Conservation (phyloP, 2,888 invertebrate species). For the Ernsta delagoae region DNA sequence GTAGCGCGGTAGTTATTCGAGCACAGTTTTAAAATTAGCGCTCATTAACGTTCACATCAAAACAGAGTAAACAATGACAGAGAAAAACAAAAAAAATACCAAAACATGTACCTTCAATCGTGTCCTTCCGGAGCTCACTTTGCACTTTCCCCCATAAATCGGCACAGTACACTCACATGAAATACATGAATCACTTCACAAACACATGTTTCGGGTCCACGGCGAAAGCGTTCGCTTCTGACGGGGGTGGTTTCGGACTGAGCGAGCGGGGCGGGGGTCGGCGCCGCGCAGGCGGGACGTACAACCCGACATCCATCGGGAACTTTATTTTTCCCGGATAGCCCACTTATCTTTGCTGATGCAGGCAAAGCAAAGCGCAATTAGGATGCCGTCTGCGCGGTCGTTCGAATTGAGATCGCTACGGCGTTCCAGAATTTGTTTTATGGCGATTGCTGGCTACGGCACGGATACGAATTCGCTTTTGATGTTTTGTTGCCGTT, state of each 20-base stretch:
- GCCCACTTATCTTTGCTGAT: slow-evolving; percentile 56
- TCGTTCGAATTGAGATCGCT: slow-evolving; percentile 39
- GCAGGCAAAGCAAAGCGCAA: slow-evolving; percentile 51
- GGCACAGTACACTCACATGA: slow-evolving; percentile 29
- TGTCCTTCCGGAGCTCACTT: slow-evolving; percentile 13
- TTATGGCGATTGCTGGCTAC: neutral
- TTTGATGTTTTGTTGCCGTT: neutral
- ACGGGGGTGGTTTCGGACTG: slow-evolving; percentile 46
- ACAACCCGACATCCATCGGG: slow-evolving; percentile 39
- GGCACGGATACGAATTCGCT: neutral
- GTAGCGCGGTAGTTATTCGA: slow-evolving; percentile 5
- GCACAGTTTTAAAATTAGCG: slow-evolving; percentile 17
- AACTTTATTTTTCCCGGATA: slow-evolving; percentile 55
- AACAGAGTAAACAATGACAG: neutral
- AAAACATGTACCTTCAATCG: neutral
- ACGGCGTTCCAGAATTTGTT: slow-evolving; percentile 14
- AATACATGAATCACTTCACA: slow-evolving; percentile 10
- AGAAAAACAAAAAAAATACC: neutral
- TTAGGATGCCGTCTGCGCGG: slow-evolving; percentile 45
- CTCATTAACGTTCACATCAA: neutral
- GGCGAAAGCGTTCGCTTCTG: slow-evolving; percentile 14
- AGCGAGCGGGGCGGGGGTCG: slow-evolving; percentile 39
- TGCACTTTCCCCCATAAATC: slow-evolving; percentile 20
- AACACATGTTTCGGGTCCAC: slow-evolving; percentile 15
- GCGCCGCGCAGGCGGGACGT: slow-evolving; percentile 49